These are phyloP conservation scores for Lucinisca nassula DNA, from an alignment of 2,888 invertebrate genomes.

Conservation along the genomic window DNA sequence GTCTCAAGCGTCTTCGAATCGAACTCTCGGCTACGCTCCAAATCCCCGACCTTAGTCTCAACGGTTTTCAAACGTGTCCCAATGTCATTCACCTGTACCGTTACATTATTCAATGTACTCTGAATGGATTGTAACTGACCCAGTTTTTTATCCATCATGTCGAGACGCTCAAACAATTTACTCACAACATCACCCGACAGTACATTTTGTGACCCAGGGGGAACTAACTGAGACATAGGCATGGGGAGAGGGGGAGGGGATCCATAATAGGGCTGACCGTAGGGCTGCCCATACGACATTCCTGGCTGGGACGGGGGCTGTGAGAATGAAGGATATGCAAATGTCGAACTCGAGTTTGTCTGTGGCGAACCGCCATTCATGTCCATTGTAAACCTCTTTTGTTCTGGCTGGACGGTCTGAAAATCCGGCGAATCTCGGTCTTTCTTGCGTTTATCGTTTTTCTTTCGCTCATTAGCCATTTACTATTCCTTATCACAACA, in stretches of 20 bases:
- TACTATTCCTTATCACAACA: neutral
- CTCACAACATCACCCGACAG: neutral
- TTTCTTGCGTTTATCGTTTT: neutral
- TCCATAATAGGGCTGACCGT: neutral
- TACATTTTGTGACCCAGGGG: neutral
- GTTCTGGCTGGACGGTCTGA: neutral
- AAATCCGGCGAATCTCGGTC: neutral
- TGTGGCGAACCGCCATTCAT: neutral
- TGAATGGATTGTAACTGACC: neutral
- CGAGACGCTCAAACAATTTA: neutral
- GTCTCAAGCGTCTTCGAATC: neutral
- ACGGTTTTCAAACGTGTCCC: neutral
- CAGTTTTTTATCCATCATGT: neutral
- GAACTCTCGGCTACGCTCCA: neutral
- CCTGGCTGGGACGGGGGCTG: neutral
- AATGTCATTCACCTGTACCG: neutral
- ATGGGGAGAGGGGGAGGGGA: neutral
- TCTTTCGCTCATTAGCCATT: neutral
- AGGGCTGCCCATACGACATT: neutral
- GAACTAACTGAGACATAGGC: neutral
- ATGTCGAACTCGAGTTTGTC: neutral
- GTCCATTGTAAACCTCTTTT: neutral
- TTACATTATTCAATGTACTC: neutral
- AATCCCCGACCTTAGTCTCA: neutral
- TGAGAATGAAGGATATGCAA: neutral